phyloP scores from a whole-genome alignment of 1,140 invertebrate genomes.

The Campoletis sonorensis region DNA sequence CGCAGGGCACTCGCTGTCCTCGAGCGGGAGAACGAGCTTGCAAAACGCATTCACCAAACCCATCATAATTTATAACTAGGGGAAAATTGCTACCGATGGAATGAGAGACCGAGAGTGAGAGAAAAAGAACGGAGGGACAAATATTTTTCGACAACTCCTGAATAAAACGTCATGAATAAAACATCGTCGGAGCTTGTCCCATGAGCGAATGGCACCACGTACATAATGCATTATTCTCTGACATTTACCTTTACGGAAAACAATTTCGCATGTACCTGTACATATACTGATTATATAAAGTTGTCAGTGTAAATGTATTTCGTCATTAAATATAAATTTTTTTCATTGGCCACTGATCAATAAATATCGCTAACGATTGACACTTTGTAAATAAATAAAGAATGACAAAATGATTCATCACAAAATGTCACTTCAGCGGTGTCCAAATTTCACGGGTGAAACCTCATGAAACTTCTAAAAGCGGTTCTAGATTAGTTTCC shows the following conservation, averaged over 20 bases:
- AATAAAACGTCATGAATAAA: conserved; percentile 33
- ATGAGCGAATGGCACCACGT: conserved; percentile 10
- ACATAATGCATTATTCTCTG: conserved; percentile 31
- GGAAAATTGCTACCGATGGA: conserved; percentile 1
- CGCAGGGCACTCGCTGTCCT: not conserved
- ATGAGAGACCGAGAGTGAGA: not conserved
- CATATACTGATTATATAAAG: no score
- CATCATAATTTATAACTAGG: conserved; percentile 39
- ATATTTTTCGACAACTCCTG: conserved; percentile 38
- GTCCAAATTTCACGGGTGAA: no score
- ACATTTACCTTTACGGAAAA: not conserved
- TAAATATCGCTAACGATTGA: no score
- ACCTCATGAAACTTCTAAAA: no score
- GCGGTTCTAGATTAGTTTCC: no score
- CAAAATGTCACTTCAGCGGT: no score
- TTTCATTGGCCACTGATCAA: no score
- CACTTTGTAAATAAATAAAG: no score
- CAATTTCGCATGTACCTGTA: no score
- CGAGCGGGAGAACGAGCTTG: not conserved
- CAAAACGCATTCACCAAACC: conserved; percentile 10
- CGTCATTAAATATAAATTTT: no score
- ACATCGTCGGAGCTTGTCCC: conserved; percentile 24
- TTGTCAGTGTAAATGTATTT: no score
- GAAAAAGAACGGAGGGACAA: not conserved
- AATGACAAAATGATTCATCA: no score